Conservation (phyloP, 92 coral and sea anemone species). For the Phenganax subtilis region DNA sequence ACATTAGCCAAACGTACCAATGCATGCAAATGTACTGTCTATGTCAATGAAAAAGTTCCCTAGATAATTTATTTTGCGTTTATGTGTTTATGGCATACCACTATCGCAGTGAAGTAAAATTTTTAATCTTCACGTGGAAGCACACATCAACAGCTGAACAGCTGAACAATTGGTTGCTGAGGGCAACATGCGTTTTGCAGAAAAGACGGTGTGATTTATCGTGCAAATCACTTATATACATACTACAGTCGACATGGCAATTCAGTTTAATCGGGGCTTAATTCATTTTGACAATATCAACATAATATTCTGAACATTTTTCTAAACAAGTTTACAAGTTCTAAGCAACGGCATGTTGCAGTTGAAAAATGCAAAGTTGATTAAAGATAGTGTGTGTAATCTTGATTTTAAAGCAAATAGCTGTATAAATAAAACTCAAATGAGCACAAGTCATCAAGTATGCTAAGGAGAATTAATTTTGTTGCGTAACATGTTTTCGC, state of each 20-base stretch:
- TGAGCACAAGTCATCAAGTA: constrained; percentile 9
- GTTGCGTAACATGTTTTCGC: background rate
- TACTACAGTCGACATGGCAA: background rate
- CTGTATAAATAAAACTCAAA: constrained; percentile 16
- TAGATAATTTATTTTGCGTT: too few relatives aligned
- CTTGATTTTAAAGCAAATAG: constrained; percentile 14
- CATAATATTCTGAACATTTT: background rate
- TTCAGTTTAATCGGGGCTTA: background rate
- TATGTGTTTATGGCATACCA: too few relatives aligned
- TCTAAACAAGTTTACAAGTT: background rate
- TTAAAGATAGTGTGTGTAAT: constrained; percentile 2
- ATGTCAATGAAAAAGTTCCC: too few relatives aligned
- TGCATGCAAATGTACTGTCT: too few relatives aligned
- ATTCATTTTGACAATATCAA: background rate
- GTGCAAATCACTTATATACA: constrained; percentile 13
- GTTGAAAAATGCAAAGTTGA: constrained; percentile 15
- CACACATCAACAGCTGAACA: constrained; percentile 17
- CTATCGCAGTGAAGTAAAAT: too few relatives aligned
- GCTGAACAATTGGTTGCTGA: constrained; percentile 19
- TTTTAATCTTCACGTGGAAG: background rate
- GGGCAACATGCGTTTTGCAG: constrained; percentile 24
- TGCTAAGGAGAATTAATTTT: background rate
- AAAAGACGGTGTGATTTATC: background rate
- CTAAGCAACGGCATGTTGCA: constrained; percentile 32
- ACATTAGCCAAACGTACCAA: too few relatives aligned